These are phyloP conservation scores for Thermophis baileyi DNA, from an alignment of 2,113 vertebrate species.

Conservation along the genomic window DNA sequence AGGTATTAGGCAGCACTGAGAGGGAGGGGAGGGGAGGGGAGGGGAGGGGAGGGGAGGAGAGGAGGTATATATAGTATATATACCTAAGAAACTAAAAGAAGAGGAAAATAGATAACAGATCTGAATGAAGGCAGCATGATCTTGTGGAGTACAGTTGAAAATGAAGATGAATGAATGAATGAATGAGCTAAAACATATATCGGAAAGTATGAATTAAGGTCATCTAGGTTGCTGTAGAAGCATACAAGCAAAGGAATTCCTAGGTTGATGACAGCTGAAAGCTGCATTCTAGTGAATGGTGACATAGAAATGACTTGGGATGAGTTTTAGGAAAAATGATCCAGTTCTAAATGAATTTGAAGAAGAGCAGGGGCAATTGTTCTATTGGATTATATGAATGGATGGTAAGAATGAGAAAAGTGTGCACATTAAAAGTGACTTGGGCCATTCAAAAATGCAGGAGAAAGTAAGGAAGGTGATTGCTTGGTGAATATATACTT, in stretches of 20 bases:
- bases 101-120: neutral
- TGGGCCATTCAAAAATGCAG: neutral
- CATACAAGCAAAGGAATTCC: neutral
- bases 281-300: neutral
- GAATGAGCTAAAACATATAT: neutral
- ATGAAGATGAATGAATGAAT: neutral
- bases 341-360: neutral
- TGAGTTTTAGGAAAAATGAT: neutral
- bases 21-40: too few relatives aligned
- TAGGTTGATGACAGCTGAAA: neutral
- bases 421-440: neutral
- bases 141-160: neutral
- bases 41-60: too few relatives aligned
- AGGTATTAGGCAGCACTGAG: neutral
- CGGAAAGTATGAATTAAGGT: neutral
- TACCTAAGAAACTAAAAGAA: neutral
- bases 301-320: neutral
- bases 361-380: neutral
- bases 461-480: neutral
- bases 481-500: neutral
- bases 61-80: neutral
- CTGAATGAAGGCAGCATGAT: neutral
- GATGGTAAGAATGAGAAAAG: neutral
- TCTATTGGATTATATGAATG: neutral
- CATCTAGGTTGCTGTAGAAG: neutral